phyloP scores from a whole-genome alignment of 1,140 invertebrate genomes.

The Muscidifurax raptorellus region DNA sequence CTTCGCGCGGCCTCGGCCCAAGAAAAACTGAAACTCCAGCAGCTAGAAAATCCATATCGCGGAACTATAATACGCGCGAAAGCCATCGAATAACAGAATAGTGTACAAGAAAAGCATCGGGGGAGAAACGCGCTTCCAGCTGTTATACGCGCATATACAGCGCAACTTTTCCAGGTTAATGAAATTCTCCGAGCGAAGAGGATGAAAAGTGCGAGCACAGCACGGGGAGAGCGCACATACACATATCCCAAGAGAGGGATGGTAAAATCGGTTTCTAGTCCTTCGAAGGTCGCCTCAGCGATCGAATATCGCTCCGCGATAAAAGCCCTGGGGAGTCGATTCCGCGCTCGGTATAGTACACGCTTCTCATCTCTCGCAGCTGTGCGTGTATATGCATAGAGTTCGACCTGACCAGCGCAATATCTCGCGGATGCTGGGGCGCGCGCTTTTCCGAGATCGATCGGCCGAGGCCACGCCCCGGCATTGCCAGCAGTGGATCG shows the following conservation, averaged over 20 bases:
- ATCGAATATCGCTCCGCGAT: not conserved
- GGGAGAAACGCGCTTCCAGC: not conserved
- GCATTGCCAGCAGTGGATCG: not conserved
- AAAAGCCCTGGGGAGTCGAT: not conserved
- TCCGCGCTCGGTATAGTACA: not conserved
- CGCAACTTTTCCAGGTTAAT: conserved; percentile 16
- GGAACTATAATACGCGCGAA: not conserved
- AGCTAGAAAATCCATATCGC: not conserved
- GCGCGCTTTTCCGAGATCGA: conserved; percentile 17
- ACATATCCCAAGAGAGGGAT: not conserved
- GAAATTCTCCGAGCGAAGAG: not conserved
- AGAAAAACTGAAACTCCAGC: not conserved
- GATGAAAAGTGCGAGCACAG: not conserved
- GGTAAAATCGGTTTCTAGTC: not conserved
- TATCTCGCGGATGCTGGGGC: not conserved
- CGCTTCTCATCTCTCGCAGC: too few relatives aligned
- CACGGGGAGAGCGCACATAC: too few relatives aligned
- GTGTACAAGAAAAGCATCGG: not conserved
- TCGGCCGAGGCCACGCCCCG: conserved; percentile 42
- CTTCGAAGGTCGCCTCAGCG: not conserved
- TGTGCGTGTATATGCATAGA: not conserved
- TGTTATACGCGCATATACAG: not conserved
- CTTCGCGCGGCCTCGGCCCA: not conserved
- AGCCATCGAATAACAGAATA: not conserved
- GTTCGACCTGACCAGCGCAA: not conserved